These are phyloP conservation scores for Chrysolina oricalcia DNA, from an alignment of 2,888 invertebrate genomes.

Conservation along the genomic window DNA sequence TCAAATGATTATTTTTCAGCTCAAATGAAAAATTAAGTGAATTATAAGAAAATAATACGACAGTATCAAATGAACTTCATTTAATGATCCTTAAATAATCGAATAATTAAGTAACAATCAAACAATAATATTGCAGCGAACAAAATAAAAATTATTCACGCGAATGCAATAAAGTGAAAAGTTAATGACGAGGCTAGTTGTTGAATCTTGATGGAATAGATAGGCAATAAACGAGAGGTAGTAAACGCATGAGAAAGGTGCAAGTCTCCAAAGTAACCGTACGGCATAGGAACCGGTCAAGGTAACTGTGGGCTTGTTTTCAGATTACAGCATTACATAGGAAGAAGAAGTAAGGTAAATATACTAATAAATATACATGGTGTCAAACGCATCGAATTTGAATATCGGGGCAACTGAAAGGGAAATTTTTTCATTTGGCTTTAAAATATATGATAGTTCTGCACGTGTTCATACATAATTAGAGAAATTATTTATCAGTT, in stretches of 20 bases:
- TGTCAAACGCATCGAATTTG: not conserved
- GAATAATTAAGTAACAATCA: no score
- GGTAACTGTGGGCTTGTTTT: constrained; percentile 18
- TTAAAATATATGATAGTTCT: not conserved
- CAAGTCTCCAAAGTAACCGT: constrained; percentile 12
- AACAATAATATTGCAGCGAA: not conserved
- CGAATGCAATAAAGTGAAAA: constrained; percentile 10
- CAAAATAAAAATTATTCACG: constrained; percentile 1
- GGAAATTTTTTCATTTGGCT: not conserved
- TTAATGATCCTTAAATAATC: no score
- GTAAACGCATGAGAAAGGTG: constrained; percentile 10
- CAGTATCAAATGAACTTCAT: no score
- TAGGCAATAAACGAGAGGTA: constrained; percentile 1
- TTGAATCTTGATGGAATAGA: constrained; percentile 4
- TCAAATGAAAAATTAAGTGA: no score
- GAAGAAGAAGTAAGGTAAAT: constrained; percentile 14
- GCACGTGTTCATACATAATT: not conserved
- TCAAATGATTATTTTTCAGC: no score
- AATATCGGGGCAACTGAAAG: not conserved
- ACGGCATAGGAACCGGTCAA: constrained; percentile 13
- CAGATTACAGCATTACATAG: constrained; percentile 12
- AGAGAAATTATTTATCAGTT: not conserved
- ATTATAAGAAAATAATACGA: no score
- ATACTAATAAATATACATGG: not conserved
- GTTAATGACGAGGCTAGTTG: not conserved